A percentile compares a stretch with the other conserved stretches of the same genome.
Evolutionary conservation across 2,113 vertebrate species (phyloP).

Genomic region (Saguinus imperator): DNA sequence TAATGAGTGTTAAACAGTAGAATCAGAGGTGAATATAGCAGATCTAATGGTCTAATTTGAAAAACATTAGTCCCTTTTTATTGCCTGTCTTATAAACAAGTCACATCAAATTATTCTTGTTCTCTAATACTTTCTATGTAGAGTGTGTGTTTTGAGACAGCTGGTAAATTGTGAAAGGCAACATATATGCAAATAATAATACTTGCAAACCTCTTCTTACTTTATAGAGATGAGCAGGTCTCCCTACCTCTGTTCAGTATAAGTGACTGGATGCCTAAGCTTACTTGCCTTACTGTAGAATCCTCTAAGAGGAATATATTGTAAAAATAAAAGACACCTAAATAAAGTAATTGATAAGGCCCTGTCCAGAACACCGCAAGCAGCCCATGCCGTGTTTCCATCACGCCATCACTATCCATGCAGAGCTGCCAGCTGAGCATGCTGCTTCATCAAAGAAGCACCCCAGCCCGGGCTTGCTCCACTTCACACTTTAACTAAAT

Average conservation of each 20-base stretch:
- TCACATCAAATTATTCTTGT: conserved; percentile 38
- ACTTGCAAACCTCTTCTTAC: background rate
- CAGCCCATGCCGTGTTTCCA: conserved; percentile 53
- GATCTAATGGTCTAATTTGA: conserved; percentile 57
- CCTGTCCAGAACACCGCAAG: conserved; percentile 29
- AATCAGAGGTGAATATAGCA: conserved; percentile 56
- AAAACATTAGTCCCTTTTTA: conserved; percentile 11
- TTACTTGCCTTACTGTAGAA: conserved; percentile 23
- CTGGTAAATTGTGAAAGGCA: background rate
- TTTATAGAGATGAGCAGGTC: background rate
- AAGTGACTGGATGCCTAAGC: background rate
- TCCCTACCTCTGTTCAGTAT: background rate
- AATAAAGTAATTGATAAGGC: conserved; percentile 7
- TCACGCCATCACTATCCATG: conserved; percentile 17
- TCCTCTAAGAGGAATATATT: conserved; percentile 43
- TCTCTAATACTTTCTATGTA: background rate
- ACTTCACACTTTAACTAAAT: conserved; percentile 62
- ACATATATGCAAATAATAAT: background rate
- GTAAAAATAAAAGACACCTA: conserved; percentile 27
- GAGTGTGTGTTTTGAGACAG: background rate
- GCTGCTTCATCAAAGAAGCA: conserved; percentile 64
- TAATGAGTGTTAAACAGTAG: conserved; percentile 66
- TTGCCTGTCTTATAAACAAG: background rate
- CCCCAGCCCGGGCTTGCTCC: conserved; percentile 20
- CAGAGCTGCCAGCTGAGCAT: conserved; percentile 36